Base-by-base conservation (phyloP, 2,888 invertebrate genomes). In the Calliopum simillimum region DNA sequence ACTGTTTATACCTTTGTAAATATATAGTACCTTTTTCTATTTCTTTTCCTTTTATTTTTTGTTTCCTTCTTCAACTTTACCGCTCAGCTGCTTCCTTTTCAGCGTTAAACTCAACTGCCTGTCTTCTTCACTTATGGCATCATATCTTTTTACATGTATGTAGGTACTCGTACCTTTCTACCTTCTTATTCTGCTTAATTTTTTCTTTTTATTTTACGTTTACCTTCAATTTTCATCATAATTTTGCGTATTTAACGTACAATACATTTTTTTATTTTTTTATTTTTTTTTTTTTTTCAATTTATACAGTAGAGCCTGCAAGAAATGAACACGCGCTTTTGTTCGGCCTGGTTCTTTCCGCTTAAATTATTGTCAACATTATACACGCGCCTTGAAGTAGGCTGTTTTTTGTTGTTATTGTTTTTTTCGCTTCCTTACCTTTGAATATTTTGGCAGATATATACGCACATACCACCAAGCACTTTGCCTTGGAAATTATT, bases 351-450 rank as follows among this genome's bases (percentile, higher is more conserved):
- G 43, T 6, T 19, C 33, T 33, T 33, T 33, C 33, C 16, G 21
- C 61, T 46, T 61, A 61, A 61, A 44, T 61, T 44, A 61, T 61
- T 61, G 61, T 61, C 61, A 61, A 61, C 61, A 61, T 16, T 33
- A 61, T 46, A 44, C 61, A 21, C 44, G 61, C 44, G 61, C 46
- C 61, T 46, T 46, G 23, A 46, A 44, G 46, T 44, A 44, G 13
- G 25, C 61, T 61, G 16, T 23, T 46, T 16, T 46, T 33, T 46
- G 12, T 44, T 41, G 3, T 58, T 4, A 2, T 33, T 58, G 4
- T n/a, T 56, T 56, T 33, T 41, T 33, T 25, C 4, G 4, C 13
- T 58, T 41, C 8, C 33, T 44, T 21, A 13, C 33, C 44, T 46
- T 44, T 13, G 12, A 16, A 46, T 61, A 19, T 44, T 46, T 61